phyloP scores from a whole-genome alignment of 2,888 invertebrate species.

The Drosophila greeni region DNA sequence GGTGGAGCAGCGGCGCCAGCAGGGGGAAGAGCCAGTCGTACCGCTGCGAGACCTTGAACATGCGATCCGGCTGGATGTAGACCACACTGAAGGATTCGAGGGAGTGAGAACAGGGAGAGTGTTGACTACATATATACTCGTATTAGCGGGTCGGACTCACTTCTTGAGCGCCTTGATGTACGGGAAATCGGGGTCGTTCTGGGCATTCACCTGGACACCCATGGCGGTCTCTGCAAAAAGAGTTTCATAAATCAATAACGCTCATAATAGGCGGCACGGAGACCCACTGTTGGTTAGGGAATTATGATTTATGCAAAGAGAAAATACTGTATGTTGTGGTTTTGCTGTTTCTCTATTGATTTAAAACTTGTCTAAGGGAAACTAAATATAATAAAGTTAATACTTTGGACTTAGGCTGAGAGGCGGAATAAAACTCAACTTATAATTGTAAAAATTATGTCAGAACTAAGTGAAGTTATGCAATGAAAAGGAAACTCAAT shows the following conservation, averaged over 20 bases:
- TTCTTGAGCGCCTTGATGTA: conserved; percentile 85
- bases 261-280: not conserved
- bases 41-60: conserved; percentile 65
- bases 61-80: conserved; percentile 63
- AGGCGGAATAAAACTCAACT: not conserved
- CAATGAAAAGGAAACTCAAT: not conserved
- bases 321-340: no score
- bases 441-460: not conserved
- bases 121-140: not conserved
- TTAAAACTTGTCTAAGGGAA: not conserved
- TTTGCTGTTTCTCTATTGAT: not conserved
- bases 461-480: not conserved
- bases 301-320: not conserved
- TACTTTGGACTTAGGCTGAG: not conserved
- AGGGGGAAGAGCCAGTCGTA: conserved; percentile 65
- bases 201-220: conserved; percentile 78
- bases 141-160: conserved; percentile 76
- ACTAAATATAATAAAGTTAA: not conserved
- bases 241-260: conserved; percentile 23
- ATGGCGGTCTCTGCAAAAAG: conserved; percentile 63
- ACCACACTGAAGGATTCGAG: conserved; percentile 49
- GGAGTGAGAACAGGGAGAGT: conserved; percentile 1
- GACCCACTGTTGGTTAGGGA: not conserved
- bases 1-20: conserved; percentile 53
- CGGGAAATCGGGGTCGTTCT: conserved; percentile 82